These are phyloP conservation scores for Bujurquina vittata DNA, from an alignment of 2,113 vertebrate species.

Conservation along the genomic window DNA sequence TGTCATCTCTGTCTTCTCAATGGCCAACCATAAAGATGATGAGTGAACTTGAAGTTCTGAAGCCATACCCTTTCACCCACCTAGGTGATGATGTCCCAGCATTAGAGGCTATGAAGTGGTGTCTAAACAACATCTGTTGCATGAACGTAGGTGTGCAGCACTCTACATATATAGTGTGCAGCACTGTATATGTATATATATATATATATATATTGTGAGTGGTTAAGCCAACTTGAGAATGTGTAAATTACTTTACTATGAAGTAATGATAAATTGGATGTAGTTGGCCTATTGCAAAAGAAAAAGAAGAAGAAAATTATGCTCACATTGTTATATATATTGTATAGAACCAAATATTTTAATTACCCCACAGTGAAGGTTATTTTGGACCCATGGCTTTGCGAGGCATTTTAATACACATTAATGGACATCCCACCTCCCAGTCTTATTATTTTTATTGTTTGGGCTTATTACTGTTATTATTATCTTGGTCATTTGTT, in stretches of 20 bases:
- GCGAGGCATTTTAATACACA: neutral
- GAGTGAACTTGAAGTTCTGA: slow-evolving; percentile 66
- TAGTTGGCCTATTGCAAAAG: neutral
- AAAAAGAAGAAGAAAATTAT: neutral
- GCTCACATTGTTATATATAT: neutral
- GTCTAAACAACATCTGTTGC: neutral
- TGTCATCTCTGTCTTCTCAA: slow-evolving; percentile 75
- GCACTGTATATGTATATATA: neutral
- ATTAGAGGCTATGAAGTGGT: slow-evolving; percentile 11
- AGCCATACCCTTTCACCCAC: slow-evolving; percentile 58
- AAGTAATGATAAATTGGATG: neutral
- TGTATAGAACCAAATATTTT: neutral
- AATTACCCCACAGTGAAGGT: neutral
- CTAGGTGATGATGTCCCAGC: slow-evolving; percentile 55
- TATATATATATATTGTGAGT: neutral
- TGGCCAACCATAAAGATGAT: slow-evolving; percentile 69
- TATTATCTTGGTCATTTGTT: neutral
- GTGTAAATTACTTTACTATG: neutral
- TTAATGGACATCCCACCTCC: slow-evolving; percentile 3
- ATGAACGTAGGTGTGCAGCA: neutral
- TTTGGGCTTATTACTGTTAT: slow-evolving; percentile 4
- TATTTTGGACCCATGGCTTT: neutral
- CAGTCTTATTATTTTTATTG: slow-evolving; percentile 13
- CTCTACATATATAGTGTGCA: no score
- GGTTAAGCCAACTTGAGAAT: neutral